These are phyloP conservation scores for Oxystoma pomonae DNA, from an alignment of 2,888 invertebrate species.

Conservation along the genomic window DNA sequence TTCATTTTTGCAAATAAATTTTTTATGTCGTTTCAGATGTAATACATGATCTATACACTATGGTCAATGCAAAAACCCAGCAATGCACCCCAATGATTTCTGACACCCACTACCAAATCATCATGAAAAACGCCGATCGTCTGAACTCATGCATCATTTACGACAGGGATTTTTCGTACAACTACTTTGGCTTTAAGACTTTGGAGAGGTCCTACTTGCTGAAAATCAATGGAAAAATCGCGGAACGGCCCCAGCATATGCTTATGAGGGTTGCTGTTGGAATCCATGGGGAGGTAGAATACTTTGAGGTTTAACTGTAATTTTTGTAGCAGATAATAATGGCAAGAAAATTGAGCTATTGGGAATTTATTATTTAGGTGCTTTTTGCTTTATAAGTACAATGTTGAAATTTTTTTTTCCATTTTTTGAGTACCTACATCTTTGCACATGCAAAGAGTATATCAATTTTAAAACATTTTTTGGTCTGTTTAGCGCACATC, in stretches of 20 bases:
- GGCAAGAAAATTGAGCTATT: no score
- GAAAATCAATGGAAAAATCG: conserved; percentile 87
- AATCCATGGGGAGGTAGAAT: conserved; percentile 81
- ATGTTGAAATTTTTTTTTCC: no score
- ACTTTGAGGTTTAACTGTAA: no score
- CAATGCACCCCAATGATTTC: conserved; percentile 80
- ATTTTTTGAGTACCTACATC: no score
- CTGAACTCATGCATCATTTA: conserved; percentile 95
- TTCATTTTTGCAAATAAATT: no score
- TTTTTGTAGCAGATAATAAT: no score
- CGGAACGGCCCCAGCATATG: conserved; percentile 97
- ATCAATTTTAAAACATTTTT: no score
- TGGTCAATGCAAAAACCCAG: conserved; percentile 71
- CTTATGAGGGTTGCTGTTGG: conserved; percentile 96
- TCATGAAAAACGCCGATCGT: conserved; percentile 81
- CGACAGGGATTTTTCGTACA: conserved; percentile 94
- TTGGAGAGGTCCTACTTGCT: conserved; percentile 92
- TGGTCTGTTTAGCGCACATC: no score
- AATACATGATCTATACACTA: conserved; percentile 77
- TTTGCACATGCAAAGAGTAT: no score
- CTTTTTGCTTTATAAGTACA: no score
- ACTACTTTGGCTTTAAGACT: conserved; percentile 99
- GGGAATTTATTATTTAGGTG: no score
- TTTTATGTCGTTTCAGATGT: conserved; percentile 68
- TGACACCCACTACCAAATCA: conserved; percentile 72